Percentiles rank a stretch among this genome's conserved stretches.
Evolutionary conservation across 1,140 invertebrate genomes (phyloP).

Genomic region (Anthonomus grandis): DNA sequence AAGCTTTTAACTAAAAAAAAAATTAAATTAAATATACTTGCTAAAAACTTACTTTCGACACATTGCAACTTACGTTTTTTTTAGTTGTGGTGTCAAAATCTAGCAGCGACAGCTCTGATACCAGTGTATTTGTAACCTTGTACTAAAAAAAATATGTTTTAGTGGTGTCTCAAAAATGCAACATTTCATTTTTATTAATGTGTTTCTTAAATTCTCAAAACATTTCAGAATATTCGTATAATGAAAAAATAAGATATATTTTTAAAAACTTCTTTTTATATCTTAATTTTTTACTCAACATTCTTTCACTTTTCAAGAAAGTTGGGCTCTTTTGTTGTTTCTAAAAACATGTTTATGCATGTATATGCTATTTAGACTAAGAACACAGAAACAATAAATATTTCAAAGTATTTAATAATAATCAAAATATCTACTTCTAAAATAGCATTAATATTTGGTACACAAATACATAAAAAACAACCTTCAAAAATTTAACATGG

Average conservation of each 20-base stretch:
- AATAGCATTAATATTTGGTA: too few relatives aligned
- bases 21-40: conserved; percentile 2
- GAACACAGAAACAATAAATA: too few relatives aligned
- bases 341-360: too few relatives aligned
- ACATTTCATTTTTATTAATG: neutral
- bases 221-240: neutral
- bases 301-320: neutral
- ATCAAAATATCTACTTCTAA: too few relatives aligned
- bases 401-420: too few relatives aligned
- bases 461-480: too few relatives aligned
- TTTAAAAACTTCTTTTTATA: neutral
- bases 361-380: too few relatives aligned
- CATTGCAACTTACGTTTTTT: conserved; percentile 6
- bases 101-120: conserved; percentile 3
- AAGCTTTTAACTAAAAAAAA: conserved; percentile 56
- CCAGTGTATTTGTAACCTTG: conserved; percentile 1
- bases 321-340: too few relatives aligned
- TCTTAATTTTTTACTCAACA: neutral
- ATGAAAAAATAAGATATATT: neutral
- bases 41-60: neutral
- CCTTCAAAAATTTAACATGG: too few relatives aligned
- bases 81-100: conserved; percentile 6
- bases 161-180: neutral
- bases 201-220: neutral
- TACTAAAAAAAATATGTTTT: conserved; percentile 6